Percentiles rank a stretch among this genome's conserved stretches.
phyloP scores from a whole-genome alignment of 1,140 invertebrate genomes.

The Oreohelix idahoensis region DNA sequence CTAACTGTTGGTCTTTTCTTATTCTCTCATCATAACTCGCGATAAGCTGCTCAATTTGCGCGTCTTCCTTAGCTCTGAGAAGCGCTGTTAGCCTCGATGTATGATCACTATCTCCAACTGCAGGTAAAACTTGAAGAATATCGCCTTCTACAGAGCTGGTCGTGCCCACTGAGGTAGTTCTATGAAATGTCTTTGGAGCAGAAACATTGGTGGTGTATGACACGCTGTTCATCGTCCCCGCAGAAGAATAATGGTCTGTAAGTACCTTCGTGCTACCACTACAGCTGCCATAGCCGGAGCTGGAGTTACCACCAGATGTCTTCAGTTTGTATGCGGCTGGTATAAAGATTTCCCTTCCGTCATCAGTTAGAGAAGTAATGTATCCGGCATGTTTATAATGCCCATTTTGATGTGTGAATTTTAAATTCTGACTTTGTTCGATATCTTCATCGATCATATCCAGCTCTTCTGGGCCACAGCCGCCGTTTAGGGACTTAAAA shows the following conservation, averaged over 20 bases:
- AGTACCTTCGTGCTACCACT: constrained; percentile 20
- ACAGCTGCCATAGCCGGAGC: constrained; percentile 43
- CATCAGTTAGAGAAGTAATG: constrained; percentile 34
- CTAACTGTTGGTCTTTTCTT: constrained; percentile 13
- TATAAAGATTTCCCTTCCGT: constrained; percentile 38
- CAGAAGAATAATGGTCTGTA: neutral
- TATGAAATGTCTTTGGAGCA: constrained; percentile 24
- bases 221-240: neutral
- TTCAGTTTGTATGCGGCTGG: constrained; percentile 31
- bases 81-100: constrained; percentile 31
- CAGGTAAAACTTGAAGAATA: constrained; percentile 41
- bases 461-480: constrained; percentile 41
- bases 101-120: constrained; percentile 35
- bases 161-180: constrained; percentile 30
- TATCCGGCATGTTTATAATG: constrained; percentile 34
- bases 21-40: constrained; percentile 44
- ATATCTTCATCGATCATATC: constrained; percentile 49
- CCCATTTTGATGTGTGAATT: neutral
- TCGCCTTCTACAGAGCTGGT: constrained; percentile 38
- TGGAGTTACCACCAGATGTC: neutral
- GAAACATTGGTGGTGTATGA: neutral
- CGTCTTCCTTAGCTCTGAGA: constrained; percentile 39
- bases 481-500: constrained; percentile 1
- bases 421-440: constrained; percentile 18
- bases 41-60: constrained; percentile 41